Percentiles rank a stretch among this genome's conserved stretches.
These are phyloP conservation scores for Carterocephalus palaemon DNA, from an alignment of 2,888 invertebrate genomes.

Conservation along the genomic window DNA sequence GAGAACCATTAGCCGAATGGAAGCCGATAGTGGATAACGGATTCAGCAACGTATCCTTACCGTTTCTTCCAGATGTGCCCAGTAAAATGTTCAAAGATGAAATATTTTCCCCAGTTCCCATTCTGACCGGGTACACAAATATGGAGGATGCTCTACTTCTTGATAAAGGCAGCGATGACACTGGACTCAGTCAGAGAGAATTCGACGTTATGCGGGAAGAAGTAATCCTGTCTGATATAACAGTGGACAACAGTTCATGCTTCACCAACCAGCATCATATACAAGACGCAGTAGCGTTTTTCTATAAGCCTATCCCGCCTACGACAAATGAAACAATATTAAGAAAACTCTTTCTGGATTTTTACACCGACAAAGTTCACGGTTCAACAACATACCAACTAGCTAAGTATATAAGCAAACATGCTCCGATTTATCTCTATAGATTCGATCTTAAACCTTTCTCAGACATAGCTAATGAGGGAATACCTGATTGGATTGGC, in stretches of 20 bases:
- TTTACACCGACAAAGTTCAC: constrained; percentile 87
- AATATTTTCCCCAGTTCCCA: constrained; percentile 82
- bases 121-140: constrained; percentile 87
- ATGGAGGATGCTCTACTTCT: constrained; percentile 88
- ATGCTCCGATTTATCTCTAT: constrained; percentile 83
- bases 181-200: constrained; percentile 79
- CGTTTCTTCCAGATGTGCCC: constrained; percentile 84
- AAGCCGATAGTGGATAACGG: constrained; percentile 87
- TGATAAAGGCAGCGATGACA: constrained; percentile 78
- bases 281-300: constrained; percentile 86
- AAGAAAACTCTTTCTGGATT: constrained; percentile 83
- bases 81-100: constrained; percentile 80
- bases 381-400: constrained; percentile 84
- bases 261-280: constrained; percentile 82
- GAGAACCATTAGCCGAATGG: constrained; percentile 82
- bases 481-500: constrained; percentile 86
- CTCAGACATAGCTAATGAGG: constrained; percentile 81
- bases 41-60: constrained; percentile 81
- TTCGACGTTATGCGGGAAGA: constrained; percentile 82
- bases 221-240: constrained; percentile 80
- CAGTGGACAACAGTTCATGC: constrained; percentile 76
- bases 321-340: constrained; percentile 80
- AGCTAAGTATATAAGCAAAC: constrained; percentile 81
- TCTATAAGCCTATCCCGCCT: constrained; percentile 84
- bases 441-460: constrained; percentile 87